Percentiles rank a stretch among this genome's conserved stretches.
These are phyloP conservation scores for Sthenelais limicola DNA, from an alignment of 2,888 invertebrate species.

Conservation along the genomic window DNA sequence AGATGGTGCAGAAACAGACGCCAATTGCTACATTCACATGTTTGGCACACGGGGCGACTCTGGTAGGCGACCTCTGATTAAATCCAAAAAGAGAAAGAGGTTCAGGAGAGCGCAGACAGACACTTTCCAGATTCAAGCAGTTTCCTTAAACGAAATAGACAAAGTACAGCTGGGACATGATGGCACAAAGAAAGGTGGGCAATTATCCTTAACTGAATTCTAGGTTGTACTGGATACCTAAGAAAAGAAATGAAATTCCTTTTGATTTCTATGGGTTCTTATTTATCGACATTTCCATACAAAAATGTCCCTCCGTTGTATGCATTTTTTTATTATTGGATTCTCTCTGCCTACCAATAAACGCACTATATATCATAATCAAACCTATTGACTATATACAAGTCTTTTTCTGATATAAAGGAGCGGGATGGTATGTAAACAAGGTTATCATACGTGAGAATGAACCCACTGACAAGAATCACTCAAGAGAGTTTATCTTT, in stretches of 20 bases:
- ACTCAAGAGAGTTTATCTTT: conserved; percentile 53
- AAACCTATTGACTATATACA: not conserved
- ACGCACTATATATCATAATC: not conserved
- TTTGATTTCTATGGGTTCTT: too few species aligned
- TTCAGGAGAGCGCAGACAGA: conserved; percentile 59
- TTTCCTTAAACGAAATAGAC: conserved; percentile 60
- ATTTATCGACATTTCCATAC: too few species aligned
- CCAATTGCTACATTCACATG: conserved; percentile 50
- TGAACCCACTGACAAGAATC: conserved; percentile 44
- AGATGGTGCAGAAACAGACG: conserved; percentile 54
- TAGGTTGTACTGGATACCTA: too few species aligned
- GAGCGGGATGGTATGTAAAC: conserved; percentile 61
- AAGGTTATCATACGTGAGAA: conserved; percentile 56
- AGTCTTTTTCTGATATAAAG: too few species aligned
- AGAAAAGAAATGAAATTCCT: too few species aligned
- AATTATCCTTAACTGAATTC: too few species aligned
- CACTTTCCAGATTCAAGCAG: conserved; percentile 67
- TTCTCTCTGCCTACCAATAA: too few species aligned
- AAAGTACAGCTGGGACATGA: conserved; percentile 65
- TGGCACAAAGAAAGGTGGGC: conserved; percentile 52
- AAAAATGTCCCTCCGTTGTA: too few species aligned
- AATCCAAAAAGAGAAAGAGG: conserved; percentile 38
- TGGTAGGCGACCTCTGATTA: conserved; percentile 49
- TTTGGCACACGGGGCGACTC: conserved; percentile 52
- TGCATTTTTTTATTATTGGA: too few species aligned